Conservation (phyloP, 2,797 vertebrate species). For the Todus mexicanus region DNA sequence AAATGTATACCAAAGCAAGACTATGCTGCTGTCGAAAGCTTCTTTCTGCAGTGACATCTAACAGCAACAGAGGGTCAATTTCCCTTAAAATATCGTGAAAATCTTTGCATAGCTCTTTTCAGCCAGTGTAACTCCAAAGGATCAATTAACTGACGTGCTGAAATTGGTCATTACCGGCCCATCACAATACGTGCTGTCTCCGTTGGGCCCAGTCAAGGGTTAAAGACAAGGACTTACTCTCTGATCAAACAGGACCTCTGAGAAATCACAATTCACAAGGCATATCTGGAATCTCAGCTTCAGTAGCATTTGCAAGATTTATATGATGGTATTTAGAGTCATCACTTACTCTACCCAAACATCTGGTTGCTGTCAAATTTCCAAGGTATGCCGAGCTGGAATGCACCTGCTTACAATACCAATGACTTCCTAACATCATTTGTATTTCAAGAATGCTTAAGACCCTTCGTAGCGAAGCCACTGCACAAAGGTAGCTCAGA, state of each 20-base stretch:
- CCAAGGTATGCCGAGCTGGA: not conserved
- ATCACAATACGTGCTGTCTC: not conserved
- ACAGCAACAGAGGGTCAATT: not conserved
- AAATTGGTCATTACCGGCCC: not conserved
- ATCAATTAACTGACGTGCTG: not conserved
- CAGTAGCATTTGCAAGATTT: not conserved
- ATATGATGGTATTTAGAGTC: not conserved
- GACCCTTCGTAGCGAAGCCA: not conserved
- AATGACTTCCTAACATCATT: not conserved
- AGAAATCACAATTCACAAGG: constrained; percentile 10
- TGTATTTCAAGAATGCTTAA: not conserved
- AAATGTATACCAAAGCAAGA: not conserved
- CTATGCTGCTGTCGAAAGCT: not conserved
- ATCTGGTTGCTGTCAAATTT: constrained; percentile 28
- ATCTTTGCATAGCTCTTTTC: not conserved
- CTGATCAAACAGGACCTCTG: not conserved
- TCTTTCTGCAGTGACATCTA: not conserved
- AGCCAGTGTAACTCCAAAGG: not conserved
- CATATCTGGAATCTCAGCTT: not conserved
- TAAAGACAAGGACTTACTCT: not conserved
- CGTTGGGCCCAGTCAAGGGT: not conserved
- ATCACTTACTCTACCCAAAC: not conserved
- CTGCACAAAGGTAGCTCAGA: not conserved
- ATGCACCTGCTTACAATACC: constrained; percentile 25
- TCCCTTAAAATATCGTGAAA: not conserved